Evolutionary conservation across 1,140 invertebrate species (phyloP).

Genomic region (Neodiprion fabricii): DNA sequence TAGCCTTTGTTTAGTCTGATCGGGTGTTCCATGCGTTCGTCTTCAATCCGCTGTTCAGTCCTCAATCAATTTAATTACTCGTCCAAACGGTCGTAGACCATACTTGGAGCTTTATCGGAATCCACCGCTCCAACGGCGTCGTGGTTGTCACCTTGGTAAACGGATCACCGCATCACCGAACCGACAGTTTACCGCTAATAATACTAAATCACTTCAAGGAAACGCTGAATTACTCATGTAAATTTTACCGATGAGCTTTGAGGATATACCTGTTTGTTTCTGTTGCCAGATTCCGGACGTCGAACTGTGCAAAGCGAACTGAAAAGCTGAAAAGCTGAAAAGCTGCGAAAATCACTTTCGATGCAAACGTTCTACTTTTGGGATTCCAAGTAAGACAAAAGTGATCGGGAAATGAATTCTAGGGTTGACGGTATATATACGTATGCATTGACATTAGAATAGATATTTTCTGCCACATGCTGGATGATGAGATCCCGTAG

Average conservation of each 20-base stretch:
- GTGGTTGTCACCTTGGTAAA: neutral
- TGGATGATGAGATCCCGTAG: no score
- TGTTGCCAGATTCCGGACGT: no score
- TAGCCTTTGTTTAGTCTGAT: neutral
- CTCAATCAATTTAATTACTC: conserved; percentile 7
- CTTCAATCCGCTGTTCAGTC: neutral
- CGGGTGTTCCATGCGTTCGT: neutral
- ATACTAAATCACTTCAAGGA: conserved; percentile 3
- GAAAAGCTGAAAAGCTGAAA: no score
- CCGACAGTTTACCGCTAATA: neutral
- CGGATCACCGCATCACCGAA: conserved; percentile 1
- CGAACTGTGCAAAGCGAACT: no score
- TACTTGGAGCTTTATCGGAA: neutral
- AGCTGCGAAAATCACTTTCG: no score
- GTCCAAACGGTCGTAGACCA: conserved; percentile 4
- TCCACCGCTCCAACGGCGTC: neutral
- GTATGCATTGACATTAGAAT: no score
- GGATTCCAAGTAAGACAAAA: no score
- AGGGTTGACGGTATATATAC: no score
- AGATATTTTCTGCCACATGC: no score
- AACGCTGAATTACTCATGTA: conserved; percentile 2
- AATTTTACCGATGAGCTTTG: neutral
- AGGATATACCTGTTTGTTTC: no score
- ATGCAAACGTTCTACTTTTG: no score
- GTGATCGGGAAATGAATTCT: no score